These are phyloP conservation scores for human DNA, from an alignment of 2,113 vertebrate genomes.

Conservation along the genomic window DNA sequence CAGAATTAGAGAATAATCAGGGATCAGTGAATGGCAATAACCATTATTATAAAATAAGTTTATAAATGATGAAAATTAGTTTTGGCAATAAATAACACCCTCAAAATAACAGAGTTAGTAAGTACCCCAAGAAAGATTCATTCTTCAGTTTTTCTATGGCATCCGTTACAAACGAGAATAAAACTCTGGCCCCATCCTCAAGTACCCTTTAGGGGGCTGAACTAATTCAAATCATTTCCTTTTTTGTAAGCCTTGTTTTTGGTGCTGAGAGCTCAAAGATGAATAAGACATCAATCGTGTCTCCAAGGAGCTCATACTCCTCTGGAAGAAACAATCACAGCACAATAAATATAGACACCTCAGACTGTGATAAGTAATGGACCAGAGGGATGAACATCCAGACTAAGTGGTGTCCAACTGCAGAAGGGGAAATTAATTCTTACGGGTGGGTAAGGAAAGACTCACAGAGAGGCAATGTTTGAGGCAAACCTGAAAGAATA, in stretches of 20 bases:
- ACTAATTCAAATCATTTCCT: conserved; percentile 9
- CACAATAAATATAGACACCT: background rate
- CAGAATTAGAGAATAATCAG: background rate
- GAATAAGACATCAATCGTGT: background rate
- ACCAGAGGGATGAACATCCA: background rate
- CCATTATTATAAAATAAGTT: background rate
- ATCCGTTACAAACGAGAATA: background rate
- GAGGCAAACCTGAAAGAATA: background rate
- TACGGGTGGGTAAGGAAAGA: background rate
- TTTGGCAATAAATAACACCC: background rate
- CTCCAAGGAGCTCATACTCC: background rate
- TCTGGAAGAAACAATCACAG: background rate
- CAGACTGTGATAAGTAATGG: background rate
- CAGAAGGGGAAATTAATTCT: background rate
- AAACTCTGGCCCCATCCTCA: background rate
- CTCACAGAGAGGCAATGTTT: background rate
- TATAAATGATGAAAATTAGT: background rate
- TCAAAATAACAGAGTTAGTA: background rate
- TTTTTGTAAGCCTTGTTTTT: background rate
- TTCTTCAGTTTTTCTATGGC: background rate
- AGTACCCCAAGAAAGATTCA: background rate
- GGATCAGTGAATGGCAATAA: background rate
- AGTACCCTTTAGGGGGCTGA: background rate
- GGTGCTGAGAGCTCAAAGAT: background rate
- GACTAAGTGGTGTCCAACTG: background rate